Evolutionary conservation across 2,797 vertebrate species (phyloP), one percentile per base, ranked within the genome.

Genomic region (Bradypus variegatus): DNA sequence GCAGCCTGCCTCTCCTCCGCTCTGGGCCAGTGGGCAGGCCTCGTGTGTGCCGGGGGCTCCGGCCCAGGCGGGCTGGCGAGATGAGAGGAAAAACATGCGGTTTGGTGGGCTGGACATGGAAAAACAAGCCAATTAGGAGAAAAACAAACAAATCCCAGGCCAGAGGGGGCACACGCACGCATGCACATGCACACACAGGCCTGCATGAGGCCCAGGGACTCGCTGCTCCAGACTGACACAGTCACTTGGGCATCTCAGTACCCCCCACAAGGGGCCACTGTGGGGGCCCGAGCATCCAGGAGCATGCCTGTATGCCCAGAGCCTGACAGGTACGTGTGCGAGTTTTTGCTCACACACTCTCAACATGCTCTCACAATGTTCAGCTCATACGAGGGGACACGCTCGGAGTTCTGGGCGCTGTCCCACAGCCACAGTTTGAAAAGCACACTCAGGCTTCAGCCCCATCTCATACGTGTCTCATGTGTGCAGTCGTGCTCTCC

Each of bases 91-190:
- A 97, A 96, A 97, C 96, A 97, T 97, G 97, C 95, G 96, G 96
- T 97, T 97, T 97, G 97, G 97, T 97, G 11, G 97, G 96, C 97
- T 97, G 95, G 83, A 97, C 97, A 97, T 97, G 97, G 97, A 97
- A 97, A 97, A 97, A 97, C 96, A 97, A 97, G 96, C 95, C 96
- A 97, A 97, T 97, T 97, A 97, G 96, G 95, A 97, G 96, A 96
- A 97, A 97, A 97, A 97, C 97, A 97, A 97, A 97, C 97, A 97
- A 96, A 96, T 73, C 94, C 94, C 65, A 87, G 95, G 96, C 96
- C 94, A 95, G 95, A 60, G 25, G 88, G 95, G 89, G 93, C 94
- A 94, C 89, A 95, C 4, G 79, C 95, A 95, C 67, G 36, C 94
- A 92, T n/a, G 80, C 50, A 89, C 73, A 94, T 50, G 87, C 82